These are phyloP conservation scores for Sylvia borin DNA, from an alignment of 2,797 vertebrate genomes.

Conservation along the genomic window DNA sequence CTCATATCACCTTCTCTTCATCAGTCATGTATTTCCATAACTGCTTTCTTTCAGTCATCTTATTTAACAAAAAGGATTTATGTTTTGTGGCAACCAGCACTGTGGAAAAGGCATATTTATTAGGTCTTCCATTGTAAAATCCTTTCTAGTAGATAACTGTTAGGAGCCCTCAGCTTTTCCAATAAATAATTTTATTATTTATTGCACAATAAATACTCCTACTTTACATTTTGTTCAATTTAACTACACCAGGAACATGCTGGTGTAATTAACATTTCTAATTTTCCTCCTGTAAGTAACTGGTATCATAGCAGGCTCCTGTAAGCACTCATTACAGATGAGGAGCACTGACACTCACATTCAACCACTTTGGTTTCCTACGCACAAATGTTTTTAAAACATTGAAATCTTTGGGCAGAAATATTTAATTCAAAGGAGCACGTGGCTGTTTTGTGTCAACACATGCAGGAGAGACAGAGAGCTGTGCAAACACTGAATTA, in stretches of 20 bases:
- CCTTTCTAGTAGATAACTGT: not conserved
- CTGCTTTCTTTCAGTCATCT: not conserved
- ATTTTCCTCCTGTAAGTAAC: conserved; percentile 21
- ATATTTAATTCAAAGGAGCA: not conserved
- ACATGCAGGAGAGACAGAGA: not conserved
- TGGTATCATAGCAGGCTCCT: not conserved
- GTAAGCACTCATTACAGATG: not conserved
- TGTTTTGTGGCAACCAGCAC: not conserved
- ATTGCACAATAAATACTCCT: not conserved
- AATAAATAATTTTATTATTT: not conserved
- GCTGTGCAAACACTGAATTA: not conserved
- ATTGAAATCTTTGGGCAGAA: not conserved
- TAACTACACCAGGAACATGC: conserved; percentile 11
- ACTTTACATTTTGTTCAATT: not conserved
- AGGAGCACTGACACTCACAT: not conserved
- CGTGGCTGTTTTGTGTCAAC: not conserved
- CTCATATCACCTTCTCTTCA: not conserved
- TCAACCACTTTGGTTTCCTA: not conserved
- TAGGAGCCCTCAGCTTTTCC: not conserved
- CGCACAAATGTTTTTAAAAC: not conserved
- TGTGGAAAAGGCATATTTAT: not conserved
- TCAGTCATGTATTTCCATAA: conserved; percentile 8
- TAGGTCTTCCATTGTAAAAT: not conserved
- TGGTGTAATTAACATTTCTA: not conserved
- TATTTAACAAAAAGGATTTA: conserved; percentile 14